Evolutionary conservation across 2,888 invertebrate species (phyloP), one percentile per base, ranked within the genome.

Genomic region (Odontomyia ornata): DNA sequence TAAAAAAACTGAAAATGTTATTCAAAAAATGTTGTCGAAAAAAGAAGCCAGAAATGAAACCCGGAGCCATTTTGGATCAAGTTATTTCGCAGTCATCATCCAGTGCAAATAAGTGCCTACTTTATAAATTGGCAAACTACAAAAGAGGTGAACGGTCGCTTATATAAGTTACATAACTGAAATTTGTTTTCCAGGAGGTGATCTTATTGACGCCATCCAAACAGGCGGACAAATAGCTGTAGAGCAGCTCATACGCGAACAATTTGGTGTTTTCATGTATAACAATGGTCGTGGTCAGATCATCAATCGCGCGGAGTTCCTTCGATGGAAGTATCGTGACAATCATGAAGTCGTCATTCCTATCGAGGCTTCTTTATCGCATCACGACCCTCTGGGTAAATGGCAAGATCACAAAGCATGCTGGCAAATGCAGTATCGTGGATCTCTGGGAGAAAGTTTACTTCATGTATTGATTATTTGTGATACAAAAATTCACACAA

Each of bases 361-460:
- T 4, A 95, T 96, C 78, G 95, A 96, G 85, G 94, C 95, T 0
- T 94, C 93, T 0, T 87, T 95, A 0, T 93, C 95, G 27, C 91
- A 92, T 0, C 94, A 95, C 83, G 96, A 97, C 85, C 96, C 96
- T 0, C 88, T 96, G 27, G 93, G 94, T 0, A 94, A 94, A 83
- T 96, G 96, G 95, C 89, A 89, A 79, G 95, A 96, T 84, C 96
- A 97, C 86, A 93, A 94, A 80, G 97, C 97, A 0, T 98, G 98
- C 85, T 99, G 99, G 99, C 96, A 97, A 86, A 95, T 99, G 93
- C 95, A 96, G 83, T 96, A 95, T 84, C 90, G 99, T 13, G 99
- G 99, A 0, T 95, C 97, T 0, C 89, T 99, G 0, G 99, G 99
- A 0, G 99, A 99, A 88, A 96, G 95, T 2, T 88, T 98, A 1